Evolutionary conservation across 2,113 vertebrate genomes (phyloP).

Genomic region (Xenotilapia flavipinnis): DNA sequence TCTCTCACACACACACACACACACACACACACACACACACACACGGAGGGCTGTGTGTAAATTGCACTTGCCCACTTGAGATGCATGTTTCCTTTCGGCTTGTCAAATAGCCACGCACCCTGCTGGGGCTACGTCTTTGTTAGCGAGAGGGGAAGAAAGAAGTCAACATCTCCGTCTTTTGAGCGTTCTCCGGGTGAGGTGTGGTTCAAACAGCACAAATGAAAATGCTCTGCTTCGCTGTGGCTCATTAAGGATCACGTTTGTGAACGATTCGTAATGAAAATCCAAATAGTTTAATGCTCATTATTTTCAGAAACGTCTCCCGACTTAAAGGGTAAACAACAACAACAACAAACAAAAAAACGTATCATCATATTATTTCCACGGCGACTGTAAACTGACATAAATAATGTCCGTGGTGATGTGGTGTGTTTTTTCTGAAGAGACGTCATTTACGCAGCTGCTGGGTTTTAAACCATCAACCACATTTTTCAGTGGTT

Average conservation of each 20-base stretch:
- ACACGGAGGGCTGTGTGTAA: neutral
- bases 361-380: neutral
- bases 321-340: neutral
- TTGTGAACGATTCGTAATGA: neutral
- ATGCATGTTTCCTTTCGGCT: constrained; percentile 62
- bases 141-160: neutral
- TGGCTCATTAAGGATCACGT: neutral
- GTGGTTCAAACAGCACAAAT: neutral
- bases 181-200: neutral
- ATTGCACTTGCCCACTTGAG: constrained; percentile 35
- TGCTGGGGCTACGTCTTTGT: constrained; percentile 39
- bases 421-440: neutral
- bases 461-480: neutral
- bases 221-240: neutral
- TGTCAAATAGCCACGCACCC: constrained; percentile 48
- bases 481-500: neutral
- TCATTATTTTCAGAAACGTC: neutral
- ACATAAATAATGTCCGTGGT: neutral
- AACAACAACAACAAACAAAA: neutral
- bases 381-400: neutral
- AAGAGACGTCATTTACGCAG: neutral
- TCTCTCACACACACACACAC: neutral
- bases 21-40: neutral
- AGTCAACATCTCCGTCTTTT: neutral
- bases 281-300: neutral